Conservation (phyloP, 2,797 vertebrate genomes). For the Peromyscus melanophrys region DNA sequence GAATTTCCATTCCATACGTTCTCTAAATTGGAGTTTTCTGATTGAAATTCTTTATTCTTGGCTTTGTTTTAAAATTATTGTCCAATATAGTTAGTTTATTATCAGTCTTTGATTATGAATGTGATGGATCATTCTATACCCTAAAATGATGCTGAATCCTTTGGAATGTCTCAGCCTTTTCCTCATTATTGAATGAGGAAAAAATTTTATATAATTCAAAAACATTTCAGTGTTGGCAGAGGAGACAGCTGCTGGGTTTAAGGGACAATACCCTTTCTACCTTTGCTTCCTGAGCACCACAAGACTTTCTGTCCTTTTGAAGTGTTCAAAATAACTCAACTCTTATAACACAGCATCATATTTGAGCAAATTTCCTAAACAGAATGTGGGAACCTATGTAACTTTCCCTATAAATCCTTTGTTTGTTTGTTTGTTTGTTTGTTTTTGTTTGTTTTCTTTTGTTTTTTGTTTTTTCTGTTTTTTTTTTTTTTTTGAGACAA, state of each 20-base stretch:
- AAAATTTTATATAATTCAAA: not conserved
- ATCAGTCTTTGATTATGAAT: not conserved
- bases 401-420: not conserved
- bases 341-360: not conserved
- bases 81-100: not conserved
- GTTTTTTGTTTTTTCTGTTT: too few relatives aligned
- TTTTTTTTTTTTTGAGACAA: too few relatives aligned
- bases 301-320: not conserved
- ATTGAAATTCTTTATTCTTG: not conserved
- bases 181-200: not conserved
- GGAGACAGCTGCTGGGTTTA: accelerated
- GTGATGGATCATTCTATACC: not conserved
- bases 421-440: too few relatives aligned
- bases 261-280: accelerated
- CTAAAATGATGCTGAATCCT: not conserved
- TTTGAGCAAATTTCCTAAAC: not conserved
- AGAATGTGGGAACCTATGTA: not conserved
- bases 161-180: not conserved
- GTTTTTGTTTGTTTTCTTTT: too few relatives aligned
- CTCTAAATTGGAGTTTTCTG: not conserved
- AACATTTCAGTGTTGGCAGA: not conserved
- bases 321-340: not conserved
- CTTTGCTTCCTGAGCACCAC: not conserved
- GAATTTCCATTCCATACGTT: not conserved
- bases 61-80: not conserved